phyloP scores from a whole-genome alignment of 2,113 vertebrate genomes.

The Amia ocellicauda region DNA sequence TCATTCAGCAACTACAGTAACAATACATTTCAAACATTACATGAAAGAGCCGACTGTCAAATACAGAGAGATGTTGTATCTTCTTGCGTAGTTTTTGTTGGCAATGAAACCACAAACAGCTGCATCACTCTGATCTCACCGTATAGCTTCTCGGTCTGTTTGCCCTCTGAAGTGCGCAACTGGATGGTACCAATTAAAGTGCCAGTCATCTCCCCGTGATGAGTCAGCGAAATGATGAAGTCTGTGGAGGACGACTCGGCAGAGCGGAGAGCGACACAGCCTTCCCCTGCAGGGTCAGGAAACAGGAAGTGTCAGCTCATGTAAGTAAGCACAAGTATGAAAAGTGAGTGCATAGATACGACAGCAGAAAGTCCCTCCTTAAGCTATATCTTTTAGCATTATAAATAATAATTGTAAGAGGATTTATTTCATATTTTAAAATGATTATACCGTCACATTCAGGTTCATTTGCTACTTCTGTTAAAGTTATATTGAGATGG shows the following conservation, averaged over 20 bases:
- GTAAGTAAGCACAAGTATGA: too few species aligned
- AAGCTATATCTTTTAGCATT: rapidly evolving
- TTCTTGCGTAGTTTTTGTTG: not conserved
- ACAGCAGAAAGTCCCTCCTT: not conserved
- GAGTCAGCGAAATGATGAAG: slow-evolving; percentile 81
- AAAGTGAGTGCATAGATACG: too few species aligned
- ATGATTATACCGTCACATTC: too few species aligned
- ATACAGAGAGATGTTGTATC: not conserved
- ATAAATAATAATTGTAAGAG: not conserved
- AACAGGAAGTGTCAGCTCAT: not conserved
- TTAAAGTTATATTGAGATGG: too few species aligned
- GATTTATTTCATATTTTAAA: not conserved
- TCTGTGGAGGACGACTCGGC: slow-evolving; percentile 73
- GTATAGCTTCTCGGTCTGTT: slow-evolving; percentile 88
- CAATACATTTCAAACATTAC: too few species aligned
- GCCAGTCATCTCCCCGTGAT: slow-evolving; percentile 88
- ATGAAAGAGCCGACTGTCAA: not conserved
- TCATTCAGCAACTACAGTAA: too few species aligned
- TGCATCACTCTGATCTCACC: slow-evolving; percentile 65
- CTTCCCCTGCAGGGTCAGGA: slow-evolving; percentile 70
- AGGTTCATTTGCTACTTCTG: too few species aligned
- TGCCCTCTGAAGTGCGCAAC: slow-evolving; percentile 81
- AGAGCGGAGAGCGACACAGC: slow-evolving; percentile 85
- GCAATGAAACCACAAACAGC: not conserved
- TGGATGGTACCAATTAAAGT: slow-evolving; percentile 82